Evolutionary conservation across 2,113 vertebrate genomes (phyloP).

Genomic region (Casuarius casuarius): DNA sequence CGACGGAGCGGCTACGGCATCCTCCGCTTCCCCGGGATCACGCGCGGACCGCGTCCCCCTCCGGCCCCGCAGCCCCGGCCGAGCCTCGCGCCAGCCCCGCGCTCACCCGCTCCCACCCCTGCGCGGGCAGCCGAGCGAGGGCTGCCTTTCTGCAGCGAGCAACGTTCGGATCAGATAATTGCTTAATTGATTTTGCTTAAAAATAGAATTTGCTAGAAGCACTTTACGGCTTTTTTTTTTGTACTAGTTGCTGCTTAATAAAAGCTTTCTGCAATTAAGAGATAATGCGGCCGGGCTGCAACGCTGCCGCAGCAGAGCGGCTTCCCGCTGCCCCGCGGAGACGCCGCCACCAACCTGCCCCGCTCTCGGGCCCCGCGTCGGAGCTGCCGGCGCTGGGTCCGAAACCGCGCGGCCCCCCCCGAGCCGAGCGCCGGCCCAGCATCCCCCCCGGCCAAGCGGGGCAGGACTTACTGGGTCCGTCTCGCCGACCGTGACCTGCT

Average conservation of each 20-base stretch:
- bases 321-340: not conserved
- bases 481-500: constrained; percentile 94
- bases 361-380: fast-evolving
- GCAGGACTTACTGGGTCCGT: constrained; percentile 91
- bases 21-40: not conserved
- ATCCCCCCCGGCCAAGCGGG: not conserved
- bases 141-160: constrained; percentile 51
- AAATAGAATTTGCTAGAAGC: constrained; percentile 66
- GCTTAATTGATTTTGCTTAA: constrained; percentile 75
- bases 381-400: not conserved
- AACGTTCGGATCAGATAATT: constrained; percentile 66
- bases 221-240: not conserved
- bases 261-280: constrained; percentile 43
- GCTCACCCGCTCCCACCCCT: not conserved
- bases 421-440: not conserved
- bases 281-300: not conserved
- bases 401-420: not conserved
- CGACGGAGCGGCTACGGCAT: not conserved
- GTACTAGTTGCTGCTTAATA: constrained; percentile 43
- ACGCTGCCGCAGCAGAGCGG: not conserved
- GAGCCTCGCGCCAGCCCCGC: not conserved
- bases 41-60: not conserved
- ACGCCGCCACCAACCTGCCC: not conserved
- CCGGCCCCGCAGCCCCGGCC: not conserved
- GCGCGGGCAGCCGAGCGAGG: not conserved